Evolutionary conservation across 1,140 invertebrate species (phyloP).

Genomic region (Matsumurasca onukii): DNA sequence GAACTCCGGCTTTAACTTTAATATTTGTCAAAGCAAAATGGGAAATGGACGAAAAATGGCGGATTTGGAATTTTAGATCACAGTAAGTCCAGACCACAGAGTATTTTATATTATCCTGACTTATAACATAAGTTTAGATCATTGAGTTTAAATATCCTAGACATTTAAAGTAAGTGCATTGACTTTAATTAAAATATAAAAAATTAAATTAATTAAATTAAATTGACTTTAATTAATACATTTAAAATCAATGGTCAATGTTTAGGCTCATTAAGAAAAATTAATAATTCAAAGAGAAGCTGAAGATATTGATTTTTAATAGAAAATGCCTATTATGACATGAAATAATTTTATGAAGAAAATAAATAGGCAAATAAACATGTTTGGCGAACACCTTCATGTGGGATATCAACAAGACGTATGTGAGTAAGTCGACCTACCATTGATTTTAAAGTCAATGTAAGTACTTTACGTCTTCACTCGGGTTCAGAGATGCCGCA

Average conservation of each 20-base stretch:
- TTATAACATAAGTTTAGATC: no score
- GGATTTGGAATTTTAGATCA: no score
- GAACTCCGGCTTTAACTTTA: no score
- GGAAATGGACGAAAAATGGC: no score
- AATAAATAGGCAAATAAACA: background rate
- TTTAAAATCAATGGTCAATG: background rate
- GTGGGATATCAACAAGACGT: background rate
- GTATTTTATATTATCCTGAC: no score
- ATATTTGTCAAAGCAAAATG: no score
- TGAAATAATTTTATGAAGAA: background rate
- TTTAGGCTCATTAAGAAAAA: background rate
- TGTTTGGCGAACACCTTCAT: background rate
- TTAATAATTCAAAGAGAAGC: no score
- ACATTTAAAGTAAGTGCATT: background rate
- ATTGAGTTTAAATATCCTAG: background rate
- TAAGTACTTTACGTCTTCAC: no score
- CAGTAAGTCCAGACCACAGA: no score
- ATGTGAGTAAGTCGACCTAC: no score
- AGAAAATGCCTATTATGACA: background rate
- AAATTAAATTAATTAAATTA: background rate
- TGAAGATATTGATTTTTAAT: background rate
- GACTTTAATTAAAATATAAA: background rate
- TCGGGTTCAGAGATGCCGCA: no score
- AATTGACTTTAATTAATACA: background rate
- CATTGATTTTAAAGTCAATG: no score